Evolutionary conservation across 92 coral and sea anemone genomes (phyloP), one percentile per base, ranked within the genome.

Genomic region (Phenganax subtilis): DNA sequence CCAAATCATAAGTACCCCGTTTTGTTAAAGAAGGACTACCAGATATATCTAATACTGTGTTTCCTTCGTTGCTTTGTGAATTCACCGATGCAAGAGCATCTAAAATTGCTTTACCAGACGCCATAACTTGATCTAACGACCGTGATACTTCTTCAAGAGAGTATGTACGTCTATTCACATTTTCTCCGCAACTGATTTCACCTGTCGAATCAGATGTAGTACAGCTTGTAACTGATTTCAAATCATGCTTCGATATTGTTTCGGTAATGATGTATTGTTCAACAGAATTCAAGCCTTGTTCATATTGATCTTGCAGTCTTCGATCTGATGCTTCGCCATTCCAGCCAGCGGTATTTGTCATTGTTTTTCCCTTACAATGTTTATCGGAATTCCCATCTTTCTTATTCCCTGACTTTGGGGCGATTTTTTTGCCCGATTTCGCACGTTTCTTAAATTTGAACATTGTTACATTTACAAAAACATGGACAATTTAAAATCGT

Each of bases 1-100:
- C 89, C 17, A 91, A 82, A 31, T 85, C 87, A 69, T 91, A 91
- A 8, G 96, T 91, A 9, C 90, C 96, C 71, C 94, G 87, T 70
- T 78, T 91, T 51, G 76, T 65, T 14, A 77, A 59, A 47, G 44
- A 20, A 7, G 70, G 12, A 6, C 14, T 57, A 1, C 15, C 71
- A 25, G 31, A 12, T 47, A 16, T 7, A 17, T 17, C 12, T 1
- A 25, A 0, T 3, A 25, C 0, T 28, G 10, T 28, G 30, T 64
- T 64, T 64, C 70, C 82, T 3, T 31, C 80, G 27, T 7, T 51
- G 28, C 31, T 64, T 47, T 77, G 37, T 14, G 12, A 10, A 59
- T 77, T 59, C 52, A 8, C 66, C 80, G 54, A 55, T 9, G 71
- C 71, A 28, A 77, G 82, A 10, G 55, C 54, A 6, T 77, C 82